Percentiles rank a stretch among this genome's conserved stretches.
These are phyloP conservation scores for Eumaeus atala DNA, from an alignment of 1,140 invertebrate species.

Conservation along the genomic window DNA sequence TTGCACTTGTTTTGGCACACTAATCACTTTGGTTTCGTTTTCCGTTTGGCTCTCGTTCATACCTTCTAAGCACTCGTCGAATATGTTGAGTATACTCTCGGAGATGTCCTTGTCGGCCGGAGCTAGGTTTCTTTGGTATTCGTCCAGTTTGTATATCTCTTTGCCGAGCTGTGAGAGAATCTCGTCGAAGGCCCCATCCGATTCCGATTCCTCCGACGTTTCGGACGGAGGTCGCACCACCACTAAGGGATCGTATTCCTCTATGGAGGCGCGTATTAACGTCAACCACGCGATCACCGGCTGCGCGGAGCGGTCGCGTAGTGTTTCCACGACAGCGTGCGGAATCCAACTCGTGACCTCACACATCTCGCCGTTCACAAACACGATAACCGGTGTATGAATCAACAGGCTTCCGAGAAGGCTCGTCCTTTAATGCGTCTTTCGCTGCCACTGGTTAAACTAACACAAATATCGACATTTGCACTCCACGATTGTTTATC, in stretches of 20 bases:
- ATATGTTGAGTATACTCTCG: constrained; percentile 62
- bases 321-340: constrained; percentile 53
- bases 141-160: constrained; percentile 66
- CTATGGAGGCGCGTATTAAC: constrained; percentile 47
- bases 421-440: constrained; percentile 39
- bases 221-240: constrained; percentile 33
- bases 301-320: constrained; percentile 51
- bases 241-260: constrained; percentile 65
- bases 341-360: constrained; percentile 71
- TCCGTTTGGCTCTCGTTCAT: constrained; percentile 34
- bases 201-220: constrained; percentile 30
- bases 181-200: constrained; percentile 64
- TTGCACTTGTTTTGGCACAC: constrained; percentile 26
- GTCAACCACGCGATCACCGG: constrained; percentile 60
- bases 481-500: constrained; percentile 54
- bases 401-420: constrained; percentile 64
- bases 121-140: constrained; percentile 57
- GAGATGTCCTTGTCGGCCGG: constrained; percentile 52
- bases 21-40: constrained; percentile 29
- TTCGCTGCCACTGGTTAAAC: too few species aligned
- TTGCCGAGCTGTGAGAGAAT: constrained; percentile 66
- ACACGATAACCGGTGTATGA: constrained; percentile 69
- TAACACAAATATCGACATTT: constrained; percentile 55
- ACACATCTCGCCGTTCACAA: constrained; percentile 45
- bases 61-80: constrained; percentile 59